A percentile compares a stretch with the other conserved stretches of the same genome.
These are phyloP conservation scores for Hemibagrus wyckioides DNA, from an alignment of 2,113 vertebrate species.

Conservation along the genomic window DNA sequence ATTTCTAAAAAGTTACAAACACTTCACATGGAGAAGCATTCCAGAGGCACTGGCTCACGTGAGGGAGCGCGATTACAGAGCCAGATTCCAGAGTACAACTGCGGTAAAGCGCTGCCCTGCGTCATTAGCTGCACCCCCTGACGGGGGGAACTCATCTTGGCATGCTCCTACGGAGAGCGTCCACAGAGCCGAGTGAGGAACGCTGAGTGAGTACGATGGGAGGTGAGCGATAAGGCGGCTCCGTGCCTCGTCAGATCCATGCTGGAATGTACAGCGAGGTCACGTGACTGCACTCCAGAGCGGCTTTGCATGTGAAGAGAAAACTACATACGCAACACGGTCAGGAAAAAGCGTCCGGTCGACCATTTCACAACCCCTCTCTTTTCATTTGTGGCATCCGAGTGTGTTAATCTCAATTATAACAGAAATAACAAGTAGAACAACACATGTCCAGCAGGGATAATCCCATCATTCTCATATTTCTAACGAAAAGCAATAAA, in stretches of 20 bases:
- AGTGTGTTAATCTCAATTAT: not conserved
- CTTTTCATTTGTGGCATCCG: not conserved
- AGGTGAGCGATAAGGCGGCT: conserved; percentile 62
- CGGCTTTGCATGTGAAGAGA: conserved; percentile 15
- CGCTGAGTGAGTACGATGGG: conserved; percentile 62
- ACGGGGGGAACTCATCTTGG: conserved; percentile 23
- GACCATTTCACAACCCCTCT: not conserved
- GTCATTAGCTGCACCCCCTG: conserved; percentile 22
- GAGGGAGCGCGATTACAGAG: conserved; percentile 10
- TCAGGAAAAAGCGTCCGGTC: too few relatives aligned
- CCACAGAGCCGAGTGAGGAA: conserved; percentile 47
- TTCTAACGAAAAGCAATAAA: not conserved
- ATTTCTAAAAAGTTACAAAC: conserved; percentile 9
- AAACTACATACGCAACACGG: not conserved
- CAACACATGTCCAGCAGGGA: not conserved
- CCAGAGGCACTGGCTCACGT: conserved; percentile 24
- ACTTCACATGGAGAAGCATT: conserved; percentile 14
- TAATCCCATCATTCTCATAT: conserved; percentile 10
- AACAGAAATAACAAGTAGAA: not conserved
- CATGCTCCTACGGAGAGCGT: conserved; percentile 46
- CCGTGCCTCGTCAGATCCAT: conserved; percentile 62
- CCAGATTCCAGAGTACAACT: conserved; percentile 9
- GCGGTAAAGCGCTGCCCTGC: not conserved
- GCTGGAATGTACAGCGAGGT: conserved; percentile 70
- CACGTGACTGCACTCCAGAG: conserved; percentile 62